phyloP scores from a whole-genome alignment of 2,888 invertebrate species.

The Andricus quercusramuli region DNA sequence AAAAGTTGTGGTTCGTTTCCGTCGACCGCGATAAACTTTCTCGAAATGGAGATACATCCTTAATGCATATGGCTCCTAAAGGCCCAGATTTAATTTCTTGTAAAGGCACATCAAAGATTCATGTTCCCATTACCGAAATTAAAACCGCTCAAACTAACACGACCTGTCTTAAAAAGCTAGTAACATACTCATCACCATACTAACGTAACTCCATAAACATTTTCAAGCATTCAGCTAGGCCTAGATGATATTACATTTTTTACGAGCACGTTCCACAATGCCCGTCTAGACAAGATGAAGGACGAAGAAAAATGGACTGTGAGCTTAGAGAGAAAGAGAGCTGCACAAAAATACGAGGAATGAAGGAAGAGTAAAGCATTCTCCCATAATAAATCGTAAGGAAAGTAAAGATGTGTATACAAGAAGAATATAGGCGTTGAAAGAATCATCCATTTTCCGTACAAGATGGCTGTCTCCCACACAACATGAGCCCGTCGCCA shows the following conservation, averaged over 20 bases:
- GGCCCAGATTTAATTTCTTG: conserved; percentile 38
- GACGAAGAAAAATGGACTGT: conserved; percentile 39
- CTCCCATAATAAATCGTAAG: conserved; percentile 59
- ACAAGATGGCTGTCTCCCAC: conserved; percentile 65
- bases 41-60: conserved; percentile 43
- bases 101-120: conserved; percentile 37
- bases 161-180: background rate
- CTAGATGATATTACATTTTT: conserved; percentile 25
- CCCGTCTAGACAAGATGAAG: conserved; percentile 45
- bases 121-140: conserved; percentile 31
- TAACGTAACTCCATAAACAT: background rate
- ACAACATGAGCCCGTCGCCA: conserved; percentile 36
- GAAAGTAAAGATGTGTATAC: conserved; percentile 50
- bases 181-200: background rate
- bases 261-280: conserved; percentile 59
- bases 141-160: conserved; percentile 11
- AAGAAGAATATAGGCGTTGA: conserved; percentile 53
- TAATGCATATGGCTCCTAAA: conserved; percentile 38
- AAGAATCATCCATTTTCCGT: conserved; percentile 65
- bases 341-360: background rate
- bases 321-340: background rate
- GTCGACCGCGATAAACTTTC: conserved; percentile 42
- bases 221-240: too few relatives aligned
- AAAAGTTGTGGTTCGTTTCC: conserved; percentile 60
- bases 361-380: conserved; percentile 54